Evolutionary conservation across 2,797 vertebrate genomes (phyloP).

Genomic region (Acipenser oxyrinchus): DNA sequence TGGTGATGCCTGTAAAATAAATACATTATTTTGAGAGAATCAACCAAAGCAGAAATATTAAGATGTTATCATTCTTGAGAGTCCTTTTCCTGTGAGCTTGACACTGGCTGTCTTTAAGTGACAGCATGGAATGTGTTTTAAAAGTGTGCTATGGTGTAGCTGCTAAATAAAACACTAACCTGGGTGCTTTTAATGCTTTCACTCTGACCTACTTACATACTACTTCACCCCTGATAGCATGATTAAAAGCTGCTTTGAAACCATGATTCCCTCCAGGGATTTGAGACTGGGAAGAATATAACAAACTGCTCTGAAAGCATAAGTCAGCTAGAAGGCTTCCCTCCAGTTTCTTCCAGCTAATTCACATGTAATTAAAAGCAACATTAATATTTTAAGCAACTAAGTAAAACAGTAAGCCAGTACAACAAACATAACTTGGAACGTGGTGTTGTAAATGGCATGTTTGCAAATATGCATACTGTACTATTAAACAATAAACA

Average conservation of each 20-base stretch:
- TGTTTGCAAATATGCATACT: no score
- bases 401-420: not conserved
- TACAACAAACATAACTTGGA: not conserved
- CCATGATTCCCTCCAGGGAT: constrained; percentile 69
- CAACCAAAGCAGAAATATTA: no score
- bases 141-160: constrained; percentile 52
- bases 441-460: no score
- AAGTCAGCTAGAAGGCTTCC: constrained; percentile 68
- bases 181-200: constrained; percentile 67
- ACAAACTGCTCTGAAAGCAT: constrained; percentile 75
- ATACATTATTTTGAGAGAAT: no score
- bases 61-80: no score
- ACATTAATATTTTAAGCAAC: constrained; percentile 67
- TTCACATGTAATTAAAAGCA: constrained; percentile 70
- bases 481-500: no score
- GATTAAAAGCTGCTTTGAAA: constrained; percentile 77
- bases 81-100: constrained; percentile 39
- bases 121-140: constrained; percentile 55
- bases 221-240: constrained; percentile 54
- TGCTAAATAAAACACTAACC: constrained; percentile 68
- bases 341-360: constrained; percentile 59
- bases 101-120: constrained; percentile 46
- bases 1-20: no score
- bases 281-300: constrained; percentile 64
- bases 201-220: constrained; percentile 74